Percentiles rank a stretch among this genome's conserved stretches.
Conservation (phyloP, 1,140 invertebrate species). For the Drosophila persimilis region DNA sequence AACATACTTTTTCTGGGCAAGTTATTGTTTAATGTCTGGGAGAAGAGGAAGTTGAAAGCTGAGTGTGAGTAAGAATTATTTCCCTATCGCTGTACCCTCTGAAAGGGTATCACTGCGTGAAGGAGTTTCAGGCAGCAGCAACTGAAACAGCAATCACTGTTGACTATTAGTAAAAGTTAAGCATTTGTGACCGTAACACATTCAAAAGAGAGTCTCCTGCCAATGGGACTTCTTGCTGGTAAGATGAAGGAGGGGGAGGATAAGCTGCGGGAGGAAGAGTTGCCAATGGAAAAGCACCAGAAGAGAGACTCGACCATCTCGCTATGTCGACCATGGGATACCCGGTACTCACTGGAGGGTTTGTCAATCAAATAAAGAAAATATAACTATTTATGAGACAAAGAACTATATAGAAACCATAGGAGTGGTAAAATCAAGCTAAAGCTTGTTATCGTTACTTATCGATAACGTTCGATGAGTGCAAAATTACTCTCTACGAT, state of each 20-base stretch:
- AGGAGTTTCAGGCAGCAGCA: slow-evolving; percentile 32
- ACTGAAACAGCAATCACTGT: slow-evolving; percentile 38
- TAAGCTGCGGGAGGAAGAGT: background rate
- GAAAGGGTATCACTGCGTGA: slow-evolving; percentile 26
- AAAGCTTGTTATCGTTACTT: no score
- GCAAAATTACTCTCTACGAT: no score
- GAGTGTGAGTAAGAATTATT: background rate
- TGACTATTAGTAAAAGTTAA: slow-evolving; percentile 80
- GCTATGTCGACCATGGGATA: no score
- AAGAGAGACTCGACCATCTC: no score
- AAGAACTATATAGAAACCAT: no score
- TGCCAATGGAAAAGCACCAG: no score
- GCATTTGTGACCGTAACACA: slow-evolving; percentile 80
- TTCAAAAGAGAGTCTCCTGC: slow-evolving; percentile 49
- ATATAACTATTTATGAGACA: no score
- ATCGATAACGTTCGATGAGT: no score
- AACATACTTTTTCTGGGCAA: no score
- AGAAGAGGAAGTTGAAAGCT: background rate
- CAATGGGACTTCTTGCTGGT: slow-evolving; percentile 48
- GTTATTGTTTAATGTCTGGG: no score
- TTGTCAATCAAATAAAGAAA: no score
- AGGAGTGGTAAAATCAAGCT: background rate
- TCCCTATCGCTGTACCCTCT: no score
- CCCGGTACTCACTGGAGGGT: background rate
- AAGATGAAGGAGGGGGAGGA: slow-evolving; percentile 32